Evolutionary conservation across 1,140 invertebrate genomes (phyloP).

Genomic region (Rhagoletis pomonella): DNA sequence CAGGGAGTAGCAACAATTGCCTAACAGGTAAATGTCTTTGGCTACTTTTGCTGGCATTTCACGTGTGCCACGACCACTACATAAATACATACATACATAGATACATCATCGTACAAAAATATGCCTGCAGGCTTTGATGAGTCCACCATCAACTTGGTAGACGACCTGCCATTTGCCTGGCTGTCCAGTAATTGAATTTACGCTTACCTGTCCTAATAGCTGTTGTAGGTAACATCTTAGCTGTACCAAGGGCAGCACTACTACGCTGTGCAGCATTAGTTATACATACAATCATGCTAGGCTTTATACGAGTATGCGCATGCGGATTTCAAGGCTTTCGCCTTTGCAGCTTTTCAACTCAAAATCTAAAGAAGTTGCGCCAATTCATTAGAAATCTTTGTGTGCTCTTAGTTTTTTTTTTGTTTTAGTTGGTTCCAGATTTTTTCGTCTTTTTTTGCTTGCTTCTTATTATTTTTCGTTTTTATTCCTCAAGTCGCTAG

Average conservation of each 20-base stretch:
- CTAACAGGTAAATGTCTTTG: background rate
- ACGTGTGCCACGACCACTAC: background rate
- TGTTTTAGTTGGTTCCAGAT: background rate
- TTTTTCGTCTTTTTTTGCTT: background rate
- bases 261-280: no score
- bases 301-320: no score
- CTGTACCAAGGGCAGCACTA: background rate
- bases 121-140: background rate
- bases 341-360: no score
- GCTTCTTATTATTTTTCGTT: background rate
- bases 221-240: background rate
- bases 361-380: background rate
- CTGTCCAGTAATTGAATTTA: conserved; percentile 12
- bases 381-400: background rate
- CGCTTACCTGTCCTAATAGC: background rate
- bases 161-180: no score
- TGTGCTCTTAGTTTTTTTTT: background rate
- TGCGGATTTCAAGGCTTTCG: no score
- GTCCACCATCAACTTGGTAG: background rate
- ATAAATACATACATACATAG: background rate
- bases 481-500: background rate
- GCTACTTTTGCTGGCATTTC: background rate
- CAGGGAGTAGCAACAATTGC: background rate
- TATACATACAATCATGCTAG: no score
- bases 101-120: background rate